Base-by-base conservation (phyloP, 2,797 vertebrate species). In the Arrhamphus sclerolepis region DNA sequence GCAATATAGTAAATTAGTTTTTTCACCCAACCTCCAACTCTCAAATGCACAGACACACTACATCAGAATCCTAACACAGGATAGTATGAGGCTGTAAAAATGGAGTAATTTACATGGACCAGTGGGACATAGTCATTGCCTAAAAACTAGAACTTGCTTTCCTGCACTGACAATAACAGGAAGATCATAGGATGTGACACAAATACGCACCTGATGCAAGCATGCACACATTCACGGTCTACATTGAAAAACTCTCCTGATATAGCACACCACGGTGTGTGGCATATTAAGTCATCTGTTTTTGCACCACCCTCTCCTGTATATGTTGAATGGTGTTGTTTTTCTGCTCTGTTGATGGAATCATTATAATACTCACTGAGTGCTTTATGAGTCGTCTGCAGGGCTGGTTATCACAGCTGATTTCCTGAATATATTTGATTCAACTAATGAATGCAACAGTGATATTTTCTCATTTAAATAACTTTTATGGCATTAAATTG, bases 151-250 rank as follows among this genome's bases (percentile, higher is more conserved):
- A 83, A 29, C 39, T 73, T 31, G 6, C 76, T 73, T 90, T 91
- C 87, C 87, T 89, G 75, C 51, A 44, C 60, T 66, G 74, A 85
- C 89, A 89, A 89, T 85, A 80, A 87, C 82, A 87, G 91, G 90
- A 91, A 91, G 76, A 67, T 49, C 49, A 60, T 75, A 66, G 83
- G 72, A 87, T 81, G 72, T 77, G 55, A 65, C 64, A 74, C 62
- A 60, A 17, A 5, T 44, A 17, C 22, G 26, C 26, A 4, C 24
- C 7, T n/a, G 20, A 24, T 22, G 18, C 18, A 28, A 9, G 20
- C 31, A 54, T 52, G 22, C 68, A 24, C 52, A 46, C 53, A 49
- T 34, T 39, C 38, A 38, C 13, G 19, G 11, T 58, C 46, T 68
- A 21, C 34, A 9, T 47, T 31, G 52, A 26, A 70, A 31, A 26